Base-by-base conservation (phyloP, 2,888 invertebrate species). In the Halictus ligatus region DNA sequence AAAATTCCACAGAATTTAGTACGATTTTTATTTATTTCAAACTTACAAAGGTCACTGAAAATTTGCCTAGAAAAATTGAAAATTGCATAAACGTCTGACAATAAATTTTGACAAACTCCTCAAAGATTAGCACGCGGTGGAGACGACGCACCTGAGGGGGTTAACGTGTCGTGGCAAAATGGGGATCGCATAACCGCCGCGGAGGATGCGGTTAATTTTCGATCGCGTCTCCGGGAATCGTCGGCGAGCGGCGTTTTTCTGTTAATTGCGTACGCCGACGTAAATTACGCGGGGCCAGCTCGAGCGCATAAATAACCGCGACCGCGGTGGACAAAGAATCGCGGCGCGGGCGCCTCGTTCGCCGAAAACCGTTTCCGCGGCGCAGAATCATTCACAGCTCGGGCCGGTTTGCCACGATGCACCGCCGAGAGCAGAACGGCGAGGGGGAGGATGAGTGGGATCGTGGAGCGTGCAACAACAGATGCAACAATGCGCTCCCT, bases 401-500 rank as follows among this genome's bases (percentile, higher is more conserved):
- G 50, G 69, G 54, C 75, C 67, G 64, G 35, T 40, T 78, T 60
- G 50, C 50, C 80, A 13, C 60, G 60, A 25, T 60, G 25, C 25
- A 2, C 15, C n/a, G n/a, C 21, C 21, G 21, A 25, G 13, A 25
- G 74, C 69, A 35, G 8, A 21, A 54, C 5, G 5, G 35, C 35
- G 35, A 35, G 35, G 2, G 35, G 35, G 3, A 35, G 35, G 35
- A 4, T 2, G 35, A 35, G 35, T 3, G 15, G 64, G 18, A 75
- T 81, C 75, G 71, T 18, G 86, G 86, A 85, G 81, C 88, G 87
- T 87, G 88, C 91, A 91, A 89, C 85, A 85, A 86, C 87, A 82
- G 92, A 94, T 93, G 93, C 92, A 93, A 93, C 93, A 92, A 93
- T 92, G 92, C 90, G 84, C 88, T 91, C 89, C 89, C 92, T 92